A percentile compares a stretch with the other conserved stretches of the same genome.
Conservation (phyloP, 2,113 vertebrate genomes). For the Ammodytes marinus region DNA sequence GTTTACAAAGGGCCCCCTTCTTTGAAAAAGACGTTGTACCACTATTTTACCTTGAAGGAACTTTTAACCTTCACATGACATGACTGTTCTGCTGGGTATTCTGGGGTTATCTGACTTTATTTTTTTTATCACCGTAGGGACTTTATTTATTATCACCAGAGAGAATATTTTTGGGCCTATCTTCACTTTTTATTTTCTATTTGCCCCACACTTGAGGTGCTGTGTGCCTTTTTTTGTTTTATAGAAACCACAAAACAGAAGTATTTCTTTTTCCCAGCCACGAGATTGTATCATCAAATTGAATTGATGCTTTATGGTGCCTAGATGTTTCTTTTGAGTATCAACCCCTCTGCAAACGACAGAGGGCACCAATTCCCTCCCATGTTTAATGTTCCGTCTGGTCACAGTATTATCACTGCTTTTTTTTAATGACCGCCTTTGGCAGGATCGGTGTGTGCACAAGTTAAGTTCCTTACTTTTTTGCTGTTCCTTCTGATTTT, state of each 20-base stretch:
- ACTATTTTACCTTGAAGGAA: not conserved
- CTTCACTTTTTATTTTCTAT: not conserved
- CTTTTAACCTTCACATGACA: conserved; percentile 7
- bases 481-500: not conserved
- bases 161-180: not conserved
- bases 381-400: conserved; percentile 15
- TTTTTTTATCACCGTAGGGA: not conserved
- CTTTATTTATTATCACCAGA: not conserved
- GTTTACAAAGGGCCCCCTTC: conserved; percentile 4
- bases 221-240: conserved; percentile 11
- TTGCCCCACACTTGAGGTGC: not conserved
- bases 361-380: conserved; percentile 66
- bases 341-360: conserved; percentile 23
- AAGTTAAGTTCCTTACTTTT: not conserved
- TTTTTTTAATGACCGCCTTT: not conserved
- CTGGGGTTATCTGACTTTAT: not conserved
- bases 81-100: conserved; percentile 23
- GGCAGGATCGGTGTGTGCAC: not conserved
- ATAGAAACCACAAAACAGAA: not conserved
- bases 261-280: not conserved
- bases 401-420: not conserved
- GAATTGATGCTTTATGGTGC: not conserved
- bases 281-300: not conserved
- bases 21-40: not conserved
- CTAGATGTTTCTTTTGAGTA: not conserved